Conservation (phyloP, 2,113 vertebrate species). For the Climacteris rufus region DNA sequence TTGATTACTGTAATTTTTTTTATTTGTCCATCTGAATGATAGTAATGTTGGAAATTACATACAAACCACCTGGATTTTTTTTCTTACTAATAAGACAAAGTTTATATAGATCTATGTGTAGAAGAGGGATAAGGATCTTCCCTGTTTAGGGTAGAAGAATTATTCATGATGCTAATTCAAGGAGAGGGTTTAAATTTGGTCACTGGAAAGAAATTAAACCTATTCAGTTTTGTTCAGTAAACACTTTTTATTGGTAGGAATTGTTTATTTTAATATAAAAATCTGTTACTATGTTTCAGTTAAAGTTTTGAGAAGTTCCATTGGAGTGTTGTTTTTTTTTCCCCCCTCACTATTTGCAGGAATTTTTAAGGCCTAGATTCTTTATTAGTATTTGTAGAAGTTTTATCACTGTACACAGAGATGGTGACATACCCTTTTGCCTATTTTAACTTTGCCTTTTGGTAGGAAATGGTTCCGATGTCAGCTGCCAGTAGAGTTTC, state of each 20-base stretch:
- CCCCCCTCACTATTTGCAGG: neutral
- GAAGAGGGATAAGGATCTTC: constrained; percentile 60
- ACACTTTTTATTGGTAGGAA: neutral
- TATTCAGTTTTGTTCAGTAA: constrained; percentile 30
- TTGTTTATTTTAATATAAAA: constrained; percentile 14
- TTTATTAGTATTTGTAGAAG: neutral
- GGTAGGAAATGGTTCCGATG: neutral
- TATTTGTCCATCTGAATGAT: constrained; percentile 83
- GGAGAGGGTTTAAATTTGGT: constrained; percentile 59
- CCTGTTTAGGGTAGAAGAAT: constrained; percentile 56
- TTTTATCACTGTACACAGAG: neutral
- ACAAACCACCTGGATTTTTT: constrained; percentile 77
- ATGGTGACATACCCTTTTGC: neutral
- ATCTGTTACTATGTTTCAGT: neutral
- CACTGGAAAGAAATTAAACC: constrained; percentile 40
- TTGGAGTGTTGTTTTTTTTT: neutral
- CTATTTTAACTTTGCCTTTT: neutral
- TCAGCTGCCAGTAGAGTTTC: neutral
- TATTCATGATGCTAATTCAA: constrained; percentile 53
- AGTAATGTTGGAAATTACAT: constrained; percentile 76
- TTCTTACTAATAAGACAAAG: constrained; percentile 63
- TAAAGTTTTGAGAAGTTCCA: neutral
- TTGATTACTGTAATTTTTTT: constrained; percentile 81
- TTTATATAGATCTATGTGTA: constrained; percentile 64
- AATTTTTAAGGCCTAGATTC: neutral